These are phyloP conservation scores for Rhagoletis zephyria DNA, from an alignment of 1,140 invertebrate species.

Conservation along the genomic window DNA sequence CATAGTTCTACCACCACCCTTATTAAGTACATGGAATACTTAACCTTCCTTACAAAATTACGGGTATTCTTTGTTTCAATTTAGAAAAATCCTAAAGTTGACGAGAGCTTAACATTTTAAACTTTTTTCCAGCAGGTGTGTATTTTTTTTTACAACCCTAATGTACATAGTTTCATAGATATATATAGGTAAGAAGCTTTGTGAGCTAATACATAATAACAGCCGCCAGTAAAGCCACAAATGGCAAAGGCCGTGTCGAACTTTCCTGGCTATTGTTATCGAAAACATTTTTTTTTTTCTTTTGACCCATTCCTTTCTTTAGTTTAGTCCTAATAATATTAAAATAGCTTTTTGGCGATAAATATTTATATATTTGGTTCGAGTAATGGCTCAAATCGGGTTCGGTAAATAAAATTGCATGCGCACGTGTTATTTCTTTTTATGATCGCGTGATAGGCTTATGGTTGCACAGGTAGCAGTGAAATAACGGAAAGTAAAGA, in stretches of 20 bases:
- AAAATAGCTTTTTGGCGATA: conserved; percentile 34
- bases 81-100: too few relatives aligned
- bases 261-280: background rate
- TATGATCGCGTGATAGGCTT: background rate
- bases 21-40: too few relatives aligned
- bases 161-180: too few relatives aligned
- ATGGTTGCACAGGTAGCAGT: background rate
- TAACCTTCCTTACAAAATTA: too few relatives aligned
- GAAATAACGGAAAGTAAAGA: background rate
- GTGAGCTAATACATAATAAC: background rate
- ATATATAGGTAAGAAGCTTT: too few relatives aligned
- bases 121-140: too few relatives aligned
- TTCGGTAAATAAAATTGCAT: background rate
- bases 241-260: conserved; percentile 1
- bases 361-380: background rate
- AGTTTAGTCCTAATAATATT: conserved; percentile 1
- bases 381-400: background rate
- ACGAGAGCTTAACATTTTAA: too few relatives aligned
- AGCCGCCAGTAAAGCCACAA: conserved; percentile 9
- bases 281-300: background rate
- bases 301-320: background rate
- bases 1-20: too few relatives aligned
- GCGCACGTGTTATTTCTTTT: background rate
- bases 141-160: too few relatives aligned
- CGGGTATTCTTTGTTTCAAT: too few relatives aligned